Percentiles rank a stretch among this genome's conserved stretches.
Conservation (phyloP, 1,140 invertebrate genomes). For the Tetragonula clypearis region DNA sequence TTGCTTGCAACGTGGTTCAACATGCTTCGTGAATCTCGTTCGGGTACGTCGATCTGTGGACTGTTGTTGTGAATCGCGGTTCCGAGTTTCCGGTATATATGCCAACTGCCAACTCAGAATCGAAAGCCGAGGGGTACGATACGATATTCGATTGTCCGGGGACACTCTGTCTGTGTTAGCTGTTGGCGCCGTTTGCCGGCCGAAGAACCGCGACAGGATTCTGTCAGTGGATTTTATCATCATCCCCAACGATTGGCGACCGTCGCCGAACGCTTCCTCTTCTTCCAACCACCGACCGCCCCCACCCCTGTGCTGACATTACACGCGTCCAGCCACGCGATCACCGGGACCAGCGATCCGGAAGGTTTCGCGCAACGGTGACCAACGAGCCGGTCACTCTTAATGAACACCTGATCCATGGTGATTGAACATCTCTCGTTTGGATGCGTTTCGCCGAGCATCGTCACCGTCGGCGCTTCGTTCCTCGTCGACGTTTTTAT, state of each 20-base stretch:
- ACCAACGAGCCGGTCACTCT: constrained; percentile 66
- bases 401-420: constrained; percentile 67
- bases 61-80: not conserved
- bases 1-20: not conserved
- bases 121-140: not conserved
- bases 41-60: not conserved
- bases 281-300: constrained; percentile 51
- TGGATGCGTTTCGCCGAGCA: constrained; percentile 29
- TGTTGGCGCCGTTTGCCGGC: not conserved
- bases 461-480: constrained; percentile 24
- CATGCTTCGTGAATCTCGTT: not conserved
- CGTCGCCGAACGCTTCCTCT: constrained; percentile 32
- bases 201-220: constrained; percentile 19
- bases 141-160: not conserved
- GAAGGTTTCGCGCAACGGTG: constrained; percentile 69
- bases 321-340: constrained; percentile 67
- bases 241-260: constrained; percentile 31
- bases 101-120: too few species aligned
- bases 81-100: too few species aligned
- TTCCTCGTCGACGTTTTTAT: not conserved
- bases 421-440: constrained; percentile 60
- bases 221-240: constrained; percentile 21
- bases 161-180: not conserved
- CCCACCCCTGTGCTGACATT: constrained; percentile 52
- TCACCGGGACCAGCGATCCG: constrained; percentile 68